phyloP scores from a whole-genome alignment of 1,140 invertebrate genomes.

The Amphibalanus amphitrite region DNA sequence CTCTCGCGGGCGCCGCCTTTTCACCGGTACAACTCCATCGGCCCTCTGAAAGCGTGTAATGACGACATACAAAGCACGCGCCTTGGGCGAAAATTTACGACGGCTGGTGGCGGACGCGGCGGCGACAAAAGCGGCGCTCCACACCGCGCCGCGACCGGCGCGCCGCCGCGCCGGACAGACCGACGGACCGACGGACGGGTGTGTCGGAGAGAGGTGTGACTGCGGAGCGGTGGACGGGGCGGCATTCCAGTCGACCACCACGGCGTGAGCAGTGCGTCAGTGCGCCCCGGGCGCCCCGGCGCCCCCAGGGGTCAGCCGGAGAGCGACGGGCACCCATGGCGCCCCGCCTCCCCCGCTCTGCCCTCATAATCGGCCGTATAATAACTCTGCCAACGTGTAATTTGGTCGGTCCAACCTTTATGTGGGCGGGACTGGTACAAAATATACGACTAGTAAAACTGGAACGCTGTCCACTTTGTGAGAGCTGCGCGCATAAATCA shows the following conservation, averaged over 20 bases:
- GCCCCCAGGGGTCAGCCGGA: not conserved
- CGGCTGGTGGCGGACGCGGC: too few relatives aligned
- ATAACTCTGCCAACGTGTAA: not conserved
- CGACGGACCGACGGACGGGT: not conserved
- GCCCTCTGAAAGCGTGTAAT: not conserved
- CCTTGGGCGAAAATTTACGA: not conserved
- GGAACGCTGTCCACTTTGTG: not conserved
- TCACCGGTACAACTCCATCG: constrained; percentile 1
- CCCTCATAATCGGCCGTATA: not conserved
- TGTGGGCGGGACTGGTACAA: not conserved
- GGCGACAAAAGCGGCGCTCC: not conserved
- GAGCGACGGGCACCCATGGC: not conserved
- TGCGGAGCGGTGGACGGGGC: not conserved
- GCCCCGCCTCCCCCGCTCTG: not conserved
- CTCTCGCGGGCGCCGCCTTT: not conserved
- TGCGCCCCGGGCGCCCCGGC: too few relatives aligned
- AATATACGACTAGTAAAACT: constrained; percentile 1
- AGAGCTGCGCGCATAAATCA: not conserved
- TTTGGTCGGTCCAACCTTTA: not conserved
- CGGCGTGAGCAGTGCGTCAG: not conserved
- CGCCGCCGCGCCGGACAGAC: not conserved
- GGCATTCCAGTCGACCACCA: not conserved
- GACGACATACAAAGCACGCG: not conserved
- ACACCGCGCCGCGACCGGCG: not conserved
- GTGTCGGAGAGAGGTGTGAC: too few relatives aligned